These are phyloP conservation scores for Xanthostigma xanthostigma DNA, from an alignment of 2,888 invertebrate genomes.

Conservation along the genomic window DNA sequence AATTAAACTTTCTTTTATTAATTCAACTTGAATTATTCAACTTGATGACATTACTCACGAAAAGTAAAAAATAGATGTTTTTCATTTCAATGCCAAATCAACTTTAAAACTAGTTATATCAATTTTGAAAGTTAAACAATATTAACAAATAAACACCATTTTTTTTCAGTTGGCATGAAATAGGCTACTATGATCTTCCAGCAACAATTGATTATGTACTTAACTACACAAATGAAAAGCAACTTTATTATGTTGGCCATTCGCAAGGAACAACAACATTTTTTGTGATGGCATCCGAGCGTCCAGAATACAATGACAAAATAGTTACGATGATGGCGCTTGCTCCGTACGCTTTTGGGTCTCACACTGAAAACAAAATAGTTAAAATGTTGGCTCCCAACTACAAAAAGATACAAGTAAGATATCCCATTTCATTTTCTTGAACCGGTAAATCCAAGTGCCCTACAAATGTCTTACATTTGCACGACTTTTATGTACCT, in stretches of 20 bases:
- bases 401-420: no score
- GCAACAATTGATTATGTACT: constrained; percentile 41
- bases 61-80: no score
- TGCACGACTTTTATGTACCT: no score
- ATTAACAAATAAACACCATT: neutral
- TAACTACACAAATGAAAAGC: constrained; percentile 26
- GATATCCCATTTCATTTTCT: no score
- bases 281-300: constrained; percentile 25
- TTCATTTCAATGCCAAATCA: neutral
- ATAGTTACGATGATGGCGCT: constrained; percentile 21
- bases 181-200: constrained; percentile 42
- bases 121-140: neutral
- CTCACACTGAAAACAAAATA: neutral
- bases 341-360: constrained; percentile 26
- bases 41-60: no score
- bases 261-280: constrained; percentile 38
- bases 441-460: no score
- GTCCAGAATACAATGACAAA: constrained; percentile 29
- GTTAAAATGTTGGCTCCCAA: no score
- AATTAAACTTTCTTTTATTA: no score
- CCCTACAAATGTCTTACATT: no score
- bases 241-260: constrained; percentile 40
- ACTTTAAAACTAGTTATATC: neutral
- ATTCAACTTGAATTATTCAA: no score
- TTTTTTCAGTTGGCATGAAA: constrained; percentile 35